Conservation (phyloP, 1,140 invertebrate genomes). For the Sycophaga agraensis region DNA sequence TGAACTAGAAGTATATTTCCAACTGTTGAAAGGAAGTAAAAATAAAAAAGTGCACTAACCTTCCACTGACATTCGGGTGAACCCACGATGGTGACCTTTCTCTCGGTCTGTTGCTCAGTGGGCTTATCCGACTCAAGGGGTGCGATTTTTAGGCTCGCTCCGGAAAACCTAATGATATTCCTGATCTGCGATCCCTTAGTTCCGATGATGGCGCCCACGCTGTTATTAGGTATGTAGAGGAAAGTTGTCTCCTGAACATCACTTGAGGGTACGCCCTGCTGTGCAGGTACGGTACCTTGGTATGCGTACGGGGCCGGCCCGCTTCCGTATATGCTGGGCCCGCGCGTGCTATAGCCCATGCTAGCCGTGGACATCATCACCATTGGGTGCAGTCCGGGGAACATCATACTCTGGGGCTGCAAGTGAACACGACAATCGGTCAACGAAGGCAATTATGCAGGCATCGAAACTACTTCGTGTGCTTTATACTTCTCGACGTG, state of each 20-base stretch:
- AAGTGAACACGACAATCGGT: too few relatives aligned
- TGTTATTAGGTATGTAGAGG: constrained; percentile 95
- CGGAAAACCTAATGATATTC: constrained; percentile 94
- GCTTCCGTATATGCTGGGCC: constrained; percentile 58
- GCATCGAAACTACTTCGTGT: too few relatives aligned
- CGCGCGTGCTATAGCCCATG: constrained; percentile 66
- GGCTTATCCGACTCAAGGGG: constrained; percentile 80
- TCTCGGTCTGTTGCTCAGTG: constrained; percentile 72
- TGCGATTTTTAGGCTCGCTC: constrained; percentile 91
- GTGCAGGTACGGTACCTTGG: constrained; percentile 48
- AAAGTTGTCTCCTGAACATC: constrained; percentile 83
- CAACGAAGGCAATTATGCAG: too few relatives aligned
- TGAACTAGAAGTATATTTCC: too few relatives aligned
- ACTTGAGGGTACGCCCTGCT: constrained; percentile 52
- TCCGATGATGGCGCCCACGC: constrained; percentile 96
- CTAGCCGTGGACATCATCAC: constrained; percentile 93
- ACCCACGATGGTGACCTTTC: constrained; percentile 93
- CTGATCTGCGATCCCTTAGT: constrained; percentile 95
- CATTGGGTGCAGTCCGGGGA: constrained; percentile 92
- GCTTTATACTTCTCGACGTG: too few relatives aligned
- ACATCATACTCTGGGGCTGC: constrained; percentile 89
- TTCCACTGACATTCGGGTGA: constrained; percentile 96
- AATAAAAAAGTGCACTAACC: constrained; percentile 55
- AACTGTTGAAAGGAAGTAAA: neutral
- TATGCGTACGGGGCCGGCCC: constrained; percentile 61